Percentiles rank a stretch among this genome's conserved stretches.
Evolutionary conservation across 2,888 invertebrate genomes (phyloP).

Genomic region (Sympetrum striolatum): DNA sequence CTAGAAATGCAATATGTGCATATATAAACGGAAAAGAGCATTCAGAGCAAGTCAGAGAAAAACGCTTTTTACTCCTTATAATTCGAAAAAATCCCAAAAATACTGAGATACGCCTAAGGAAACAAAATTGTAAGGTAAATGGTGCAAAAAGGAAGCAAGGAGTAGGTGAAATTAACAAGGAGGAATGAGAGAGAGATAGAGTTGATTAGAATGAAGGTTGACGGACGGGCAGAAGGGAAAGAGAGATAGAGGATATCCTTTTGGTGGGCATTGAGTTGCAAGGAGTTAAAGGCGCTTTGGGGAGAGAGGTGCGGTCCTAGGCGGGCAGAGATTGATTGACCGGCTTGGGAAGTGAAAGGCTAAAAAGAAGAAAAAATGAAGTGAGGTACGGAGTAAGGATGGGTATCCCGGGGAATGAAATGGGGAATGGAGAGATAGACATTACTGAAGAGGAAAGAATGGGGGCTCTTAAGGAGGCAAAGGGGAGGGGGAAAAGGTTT

Average conservation of each 20-base stretch:
- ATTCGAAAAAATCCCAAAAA: too few relatives aligned
- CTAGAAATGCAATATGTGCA: too few relatives aligned
- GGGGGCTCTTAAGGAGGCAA: neutral
- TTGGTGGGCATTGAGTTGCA: neutral
- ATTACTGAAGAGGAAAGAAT: slow-evolving; percentile 18
- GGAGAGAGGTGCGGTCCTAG: neutral
- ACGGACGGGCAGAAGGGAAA: neutral
- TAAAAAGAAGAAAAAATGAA: neutral
- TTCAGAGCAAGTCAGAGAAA: too few relatives aligned
- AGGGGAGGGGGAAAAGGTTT: neutral
- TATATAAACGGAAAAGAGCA: too few relatives aligned
- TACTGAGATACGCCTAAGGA: too few relatives aligned
- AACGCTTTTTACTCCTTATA: too few relatives aligned
- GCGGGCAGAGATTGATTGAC: slow-evolving; percentile 36
- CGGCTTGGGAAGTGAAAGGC: slow-evolving; percentile 14
- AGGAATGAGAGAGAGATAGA: neutral
- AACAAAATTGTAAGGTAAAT: too few relatives aligned
- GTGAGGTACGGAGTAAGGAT: neutral
- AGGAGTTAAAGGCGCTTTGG: neutral
- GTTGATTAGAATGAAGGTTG: neutral
- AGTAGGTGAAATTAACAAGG: neutral
- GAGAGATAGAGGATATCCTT: neutral
- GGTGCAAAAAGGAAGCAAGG: neutral
- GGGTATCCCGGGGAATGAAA: neutral
- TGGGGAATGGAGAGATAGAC: neutral